Base-by-base conservation (phyloP, 2,797 vertebrate species). In the Sandelia bainsii region DNA sequence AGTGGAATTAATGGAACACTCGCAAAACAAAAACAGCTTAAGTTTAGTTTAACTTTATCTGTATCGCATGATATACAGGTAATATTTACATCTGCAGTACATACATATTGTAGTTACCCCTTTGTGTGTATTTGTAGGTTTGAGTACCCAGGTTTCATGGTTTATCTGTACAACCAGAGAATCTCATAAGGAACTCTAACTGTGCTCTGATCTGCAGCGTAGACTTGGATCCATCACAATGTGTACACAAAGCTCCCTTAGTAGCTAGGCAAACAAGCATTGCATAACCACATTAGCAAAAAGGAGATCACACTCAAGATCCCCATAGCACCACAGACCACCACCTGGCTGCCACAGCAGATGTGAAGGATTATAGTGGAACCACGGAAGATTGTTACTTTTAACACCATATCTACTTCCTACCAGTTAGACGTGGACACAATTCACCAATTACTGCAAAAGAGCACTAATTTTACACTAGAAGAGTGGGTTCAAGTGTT, bases 271-370 rank as follows among this genome's bases (percentile, higher is more conserved):
- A 92, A 91, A 90, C 84, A 87, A 69, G 34, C 40, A 62, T 90
- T 92, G 68, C 79, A 79, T 89, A 90, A 94, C 46, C 60, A 62
- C 80, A 87, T 89, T 84, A 88, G 70, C 79, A 57, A 72, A 34
- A 66, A 73, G 53, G 70, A 68, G 76, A 72, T 76, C 67, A 62
- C 50, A 62, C 75, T 75, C 25, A 66, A 53, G 61, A 79, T 81
- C 22, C 20, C 70, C 58, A 52, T 52, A 48, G 80, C 11, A 56
- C 20, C 39, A 2, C 40, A 65, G 60, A 69, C 56, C 63, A 81
- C 48, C 71, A 68, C 62, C 62, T 68, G 77, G 82, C 52, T 60
- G 22, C 2, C 19, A 45, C 34, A 50, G 64, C 57, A 60, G 69
- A 78, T 67, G 51, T 71, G 19, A 14, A 13, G 12, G 40, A 57